Evolutionary conservation across 1,140 invertebrate genomes (phyloP).

Genomic region (Ceratosolen fusciceps): DNA sequence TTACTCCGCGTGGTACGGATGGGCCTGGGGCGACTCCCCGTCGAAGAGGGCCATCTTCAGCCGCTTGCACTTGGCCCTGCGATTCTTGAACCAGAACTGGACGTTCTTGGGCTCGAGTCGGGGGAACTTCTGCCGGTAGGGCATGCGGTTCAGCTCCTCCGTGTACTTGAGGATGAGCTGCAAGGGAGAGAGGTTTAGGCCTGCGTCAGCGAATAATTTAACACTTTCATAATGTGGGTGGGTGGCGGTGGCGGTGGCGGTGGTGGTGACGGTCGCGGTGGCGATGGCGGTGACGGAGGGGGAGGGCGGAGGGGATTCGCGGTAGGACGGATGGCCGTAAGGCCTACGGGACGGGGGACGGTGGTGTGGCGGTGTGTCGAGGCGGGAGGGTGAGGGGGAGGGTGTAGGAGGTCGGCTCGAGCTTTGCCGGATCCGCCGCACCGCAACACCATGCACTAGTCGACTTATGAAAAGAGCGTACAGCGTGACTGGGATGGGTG

Average conservation of each 20-base stretch:
- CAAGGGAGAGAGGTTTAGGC: slow-evolving; percentile 15
- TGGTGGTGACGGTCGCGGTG: neutral
- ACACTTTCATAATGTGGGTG: too few relatives aligned
- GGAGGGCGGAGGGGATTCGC: neutral
- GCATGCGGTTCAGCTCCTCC: slow-evolving; percentile 94
- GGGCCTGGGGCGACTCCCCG: slow-evolving; percentile 74
- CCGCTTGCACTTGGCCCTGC: slow-evolving; percentile 95
- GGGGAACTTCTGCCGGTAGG: slow-evolving; percentile 96
- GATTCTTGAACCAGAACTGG: slow-evolving; percentile 97
- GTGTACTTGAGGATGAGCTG: slow-evolving; percentile 96
- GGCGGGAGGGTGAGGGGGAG: neutral
- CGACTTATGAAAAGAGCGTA: slow-evolving; percentile 57
- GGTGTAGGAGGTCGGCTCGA: neutral
- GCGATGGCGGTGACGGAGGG: neutral
- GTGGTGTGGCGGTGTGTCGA: neutral
- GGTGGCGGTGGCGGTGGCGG: too few relatives aligned
- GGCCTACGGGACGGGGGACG: too few relatives aligned
- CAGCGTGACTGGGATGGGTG: slow-evolving; percentile 94
- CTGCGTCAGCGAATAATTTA: too few relatives aligned
- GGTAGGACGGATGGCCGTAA: too few relatives aligned
- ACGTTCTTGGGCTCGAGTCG: slow-evolving; percentile 97
- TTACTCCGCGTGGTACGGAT: slow-evolving; percentile 70
- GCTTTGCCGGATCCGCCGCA: too few relatives aligned
- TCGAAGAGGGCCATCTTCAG: slow-evolving; percentile 88
- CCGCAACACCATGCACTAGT: neutral